Percentiles rank a stretch among this genome's conserved stretches.
Evolutionary conservation across 2,888 invertebrate genomes (phyloP).

Genomic region (Plebejus anna): DNA sequence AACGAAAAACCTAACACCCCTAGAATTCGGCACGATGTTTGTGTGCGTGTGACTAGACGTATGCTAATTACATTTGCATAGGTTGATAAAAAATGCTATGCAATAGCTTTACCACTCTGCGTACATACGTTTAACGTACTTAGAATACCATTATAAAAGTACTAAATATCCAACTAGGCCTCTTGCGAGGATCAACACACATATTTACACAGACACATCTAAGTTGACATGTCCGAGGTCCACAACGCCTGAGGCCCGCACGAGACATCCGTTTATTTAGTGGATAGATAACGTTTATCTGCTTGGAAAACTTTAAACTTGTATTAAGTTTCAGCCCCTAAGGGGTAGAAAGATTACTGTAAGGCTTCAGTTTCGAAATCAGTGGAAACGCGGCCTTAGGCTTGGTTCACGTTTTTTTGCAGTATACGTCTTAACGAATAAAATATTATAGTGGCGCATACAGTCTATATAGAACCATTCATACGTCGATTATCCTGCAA

Average conservation of each 20-base stretch:
- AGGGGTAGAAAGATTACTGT: not conserved
- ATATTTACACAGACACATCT: conserved; percentile 1
- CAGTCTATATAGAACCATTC: too few relatives aligned
- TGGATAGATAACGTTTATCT: not conserved
- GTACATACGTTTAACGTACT: not conserved
- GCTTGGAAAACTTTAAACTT: conserved; percentile 4
- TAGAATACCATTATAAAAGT: not conserved
- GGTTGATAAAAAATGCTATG: too few relatives aligned
- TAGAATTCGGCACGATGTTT: too few relatives aligned
- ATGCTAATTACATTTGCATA: too few relatives aligned
- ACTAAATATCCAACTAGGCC: not conserved
- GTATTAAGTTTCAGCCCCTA: not conserved
- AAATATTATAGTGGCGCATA: too few relatives aligned
- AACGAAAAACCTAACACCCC: too few relatives aligned
- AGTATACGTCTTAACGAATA: too few relatives aligned
- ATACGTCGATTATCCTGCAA: too few relatives aligned
- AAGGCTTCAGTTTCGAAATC: too few relatives aligned
- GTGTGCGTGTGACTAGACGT: too few relatives aligned
- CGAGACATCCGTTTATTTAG: not conserved
- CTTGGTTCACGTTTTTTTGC: too few relatives aligned
- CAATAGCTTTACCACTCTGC: not conserved
- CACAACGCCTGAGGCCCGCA: not conserved
- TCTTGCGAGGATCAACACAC: not conserved
- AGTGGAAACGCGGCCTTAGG: too few relatives aligned
- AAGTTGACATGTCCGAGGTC: not conserved